Evolutionary conservation across 2,888 invertebrate species (phyloP), one percentile per base, ranked within the genome.

Genomic region (Eretmocerus hayati): DNA sequence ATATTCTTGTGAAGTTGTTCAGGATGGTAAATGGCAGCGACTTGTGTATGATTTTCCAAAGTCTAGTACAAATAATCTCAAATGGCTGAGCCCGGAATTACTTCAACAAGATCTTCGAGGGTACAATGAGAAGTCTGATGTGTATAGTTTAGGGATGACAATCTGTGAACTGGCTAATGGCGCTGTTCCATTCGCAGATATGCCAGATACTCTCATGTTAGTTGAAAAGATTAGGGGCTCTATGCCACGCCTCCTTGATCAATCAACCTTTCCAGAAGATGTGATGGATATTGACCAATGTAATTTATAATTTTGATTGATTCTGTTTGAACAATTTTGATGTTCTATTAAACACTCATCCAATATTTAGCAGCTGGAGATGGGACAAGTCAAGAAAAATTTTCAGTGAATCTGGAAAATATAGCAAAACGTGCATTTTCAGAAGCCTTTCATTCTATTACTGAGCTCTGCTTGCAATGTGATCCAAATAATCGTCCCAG

Each of bases 21-120:
- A 79, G 54, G 81, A 85, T 60, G 91, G 90, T 2, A 78, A 79
- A 58, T 77, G 85, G 64, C 80, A 81, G 59, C 75, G 75, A 54
- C 78, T 77, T 19, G 77, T 92, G 23, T 87, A 89, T 71, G 82
- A 83, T 35, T 84, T 90, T 66, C 89, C 90, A 1, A 76, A 81
- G 0, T 79, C 81, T 2, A 82, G 85, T 48, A 74, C 78, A 21
- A 77, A 80, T 53, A 85, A 86, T 63, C 74, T 94, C 5, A 88
- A 90, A 72, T 95, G 93, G 91, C 77, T 92, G 13, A 92, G 93
- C 62, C 94, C 94, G 0, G 94, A 95, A 70, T 74, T 94, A 9
- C 73, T 95, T 33, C 87, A 89, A 72, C 94, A 94, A 83, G 90
- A 90, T 72, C 73, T 91, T 31, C 77, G 80, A 62, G 94, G 95